Evolutionary conservation across 2,113 vertebrate genomes (phyloP).

Genomic region (Scartelaos histophorus): DNA sequence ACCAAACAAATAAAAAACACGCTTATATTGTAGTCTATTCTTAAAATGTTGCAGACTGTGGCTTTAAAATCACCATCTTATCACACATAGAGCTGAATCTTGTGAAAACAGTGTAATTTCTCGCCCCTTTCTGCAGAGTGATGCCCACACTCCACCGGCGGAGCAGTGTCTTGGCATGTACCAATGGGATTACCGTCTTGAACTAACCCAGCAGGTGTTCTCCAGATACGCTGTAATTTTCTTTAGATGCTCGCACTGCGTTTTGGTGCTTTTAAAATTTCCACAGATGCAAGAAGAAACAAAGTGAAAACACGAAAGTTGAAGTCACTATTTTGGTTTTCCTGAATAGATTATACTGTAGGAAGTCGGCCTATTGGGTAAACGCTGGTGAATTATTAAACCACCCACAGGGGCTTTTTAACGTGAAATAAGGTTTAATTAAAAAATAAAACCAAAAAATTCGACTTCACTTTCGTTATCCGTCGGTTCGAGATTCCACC

Average conservation of each 20-base stretch:
- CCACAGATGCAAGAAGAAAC: conserved; percentile 43
- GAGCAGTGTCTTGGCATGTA: conserved; percentile 54
- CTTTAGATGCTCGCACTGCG: conserved; percentile 29
- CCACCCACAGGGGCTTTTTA: neutral
- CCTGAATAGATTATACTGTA: neutral
- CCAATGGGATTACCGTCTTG: conserved; percentile 68
- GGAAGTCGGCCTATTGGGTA: conserved; percentile 1
- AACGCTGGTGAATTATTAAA: conserved; percentile 8
- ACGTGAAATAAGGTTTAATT: conserved; percentile 9
- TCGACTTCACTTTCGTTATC: neutral
- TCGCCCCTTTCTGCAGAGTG: neutral
- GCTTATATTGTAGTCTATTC: too few relatives aligned
- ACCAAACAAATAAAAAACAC: too few relatives aligned
- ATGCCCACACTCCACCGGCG: conserved; percentile 65
- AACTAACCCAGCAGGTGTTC: conserved; percentile 68
- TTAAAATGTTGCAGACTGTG: too few relatives aligned
- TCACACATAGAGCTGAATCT: neutral
- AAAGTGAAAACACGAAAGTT: conserved; percentile 34
- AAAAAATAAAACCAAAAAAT: neutral
- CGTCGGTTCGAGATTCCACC: neutral
- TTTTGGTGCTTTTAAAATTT: conserved; percentile 32
- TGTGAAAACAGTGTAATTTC: neutral
- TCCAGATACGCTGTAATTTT: conserved; percentile 47
- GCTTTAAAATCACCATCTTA: too few relatives aligned
- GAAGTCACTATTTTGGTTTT: conserved; percentile 18